A percentile compares a stretch with the other conserved stretches of the same genome.
phyloP scores from a whole-genome alignment of 53 echinoderm and acorn worm species.

The Glandiceps talaboti region DNA sequence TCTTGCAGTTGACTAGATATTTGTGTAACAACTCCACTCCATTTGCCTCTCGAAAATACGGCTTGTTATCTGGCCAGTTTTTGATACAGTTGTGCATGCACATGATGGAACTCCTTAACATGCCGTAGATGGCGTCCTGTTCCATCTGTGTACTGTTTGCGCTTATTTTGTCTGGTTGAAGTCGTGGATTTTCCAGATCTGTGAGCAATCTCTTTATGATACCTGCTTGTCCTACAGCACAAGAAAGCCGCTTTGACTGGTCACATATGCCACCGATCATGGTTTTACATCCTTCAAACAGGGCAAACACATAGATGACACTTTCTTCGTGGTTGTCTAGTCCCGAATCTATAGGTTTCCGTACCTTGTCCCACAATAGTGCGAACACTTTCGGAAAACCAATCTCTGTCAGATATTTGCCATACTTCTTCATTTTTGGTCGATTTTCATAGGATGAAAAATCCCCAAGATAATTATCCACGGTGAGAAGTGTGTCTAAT shows the following conservation, averaged over 20 bases:
- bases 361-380: neutral
- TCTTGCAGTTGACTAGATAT: slow-evolving; percentile 22
- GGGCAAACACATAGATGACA: neutral
- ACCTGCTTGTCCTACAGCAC: neutral
- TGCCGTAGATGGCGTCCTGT: neutral
- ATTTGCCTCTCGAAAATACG: slow-evolving; percentile 21
- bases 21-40: slow-evolving; percentile 11
- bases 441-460: neutral
- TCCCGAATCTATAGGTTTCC: neutral
- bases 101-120: neutral
- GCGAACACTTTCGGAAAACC: neutral
- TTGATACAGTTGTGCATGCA: neutral
- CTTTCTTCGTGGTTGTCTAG: neutral
- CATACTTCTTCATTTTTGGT: neutral
- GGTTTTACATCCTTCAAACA: neutral
- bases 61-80: slow-evolving; percentile 34
- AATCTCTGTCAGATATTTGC: neutral
- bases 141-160: neutral
- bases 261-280: neutral
- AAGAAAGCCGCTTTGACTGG: neutral
- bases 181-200: neutral
- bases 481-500: neutral
- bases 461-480: neutral
- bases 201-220: neutral
- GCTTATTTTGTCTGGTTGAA: neutral